A percentile compares a stretch with the other conserved stretches of the same genome.
These are phyloP conservation scores for Parazoanthus swiftii DNA, from an alignment of 92 coral and sea anemone genomes.

Conservation along the genomic window DNA sequence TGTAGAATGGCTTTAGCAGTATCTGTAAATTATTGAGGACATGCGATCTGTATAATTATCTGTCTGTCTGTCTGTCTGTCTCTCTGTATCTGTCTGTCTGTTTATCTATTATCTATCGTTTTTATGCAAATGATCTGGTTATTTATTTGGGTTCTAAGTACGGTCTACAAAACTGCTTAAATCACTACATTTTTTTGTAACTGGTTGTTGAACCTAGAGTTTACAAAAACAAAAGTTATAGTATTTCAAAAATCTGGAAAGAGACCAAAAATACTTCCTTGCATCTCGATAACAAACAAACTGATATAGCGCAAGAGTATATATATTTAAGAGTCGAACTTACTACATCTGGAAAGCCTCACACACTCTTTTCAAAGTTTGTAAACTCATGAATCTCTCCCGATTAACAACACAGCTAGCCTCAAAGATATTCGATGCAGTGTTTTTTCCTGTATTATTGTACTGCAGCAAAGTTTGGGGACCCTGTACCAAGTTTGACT, in stretches of 20 bases:
- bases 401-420: conserved; percentile 25
- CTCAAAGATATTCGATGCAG: conserved; percentile 21
- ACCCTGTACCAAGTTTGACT: conserved; percentile 11
- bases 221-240: not conserved
- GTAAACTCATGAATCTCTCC: conserved; percentile 15
- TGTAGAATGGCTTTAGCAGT: too few relatives aligned
- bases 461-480: conserved; percentile 1
- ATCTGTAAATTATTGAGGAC: too few relatives aligned
- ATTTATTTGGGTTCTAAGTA: conserved; percentile 18
- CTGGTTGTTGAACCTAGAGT: not conserved
- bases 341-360: not conserved
- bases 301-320: not conserved
- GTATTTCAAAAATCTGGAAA: conserved; percentile 2
- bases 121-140: not conserved
- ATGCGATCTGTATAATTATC: too few relatives aligned
- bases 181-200: not conserved
- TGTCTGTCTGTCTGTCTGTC: too few relatives aligned
- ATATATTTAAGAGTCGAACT: not conserved
- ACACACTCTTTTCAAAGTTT: not conserved
- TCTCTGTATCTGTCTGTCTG: too few relatives aligned
- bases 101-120: too few relatives aligned
- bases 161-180: conserved; percentile 30
- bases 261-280: not conserved
- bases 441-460: not conserved
- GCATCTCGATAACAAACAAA: not conserved